Conservation (phyloP, 2,797 vertebrate species). For the Enteromius mattozi region DNA sequence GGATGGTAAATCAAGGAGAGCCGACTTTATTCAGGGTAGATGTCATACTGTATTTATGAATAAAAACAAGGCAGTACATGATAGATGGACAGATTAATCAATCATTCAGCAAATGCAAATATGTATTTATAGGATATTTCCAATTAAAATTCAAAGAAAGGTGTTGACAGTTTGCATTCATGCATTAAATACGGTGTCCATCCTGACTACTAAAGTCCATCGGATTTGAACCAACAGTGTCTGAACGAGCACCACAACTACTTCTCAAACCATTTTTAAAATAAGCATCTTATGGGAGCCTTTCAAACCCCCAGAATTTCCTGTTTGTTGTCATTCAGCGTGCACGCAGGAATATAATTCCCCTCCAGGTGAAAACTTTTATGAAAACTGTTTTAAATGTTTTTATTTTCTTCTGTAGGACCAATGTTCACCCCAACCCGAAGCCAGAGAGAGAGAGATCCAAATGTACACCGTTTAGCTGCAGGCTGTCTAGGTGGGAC, state of each 20-base stretch:
- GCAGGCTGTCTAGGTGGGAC: conserved; percentile 33
- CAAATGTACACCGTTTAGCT: conserved; percentile 5
- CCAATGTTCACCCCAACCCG: conserved; percentile 26
- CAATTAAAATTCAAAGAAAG: not conserved
- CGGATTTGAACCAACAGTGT: not conserved
- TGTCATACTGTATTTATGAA: not conserved
- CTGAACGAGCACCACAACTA: not conserved
- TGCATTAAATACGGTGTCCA: not conserved
- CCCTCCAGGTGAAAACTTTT: not conserved
- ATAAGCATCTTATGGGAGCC: not conserved
- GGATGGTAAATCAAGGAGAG: not conserved
- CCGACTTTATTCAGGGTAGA: not conserved
- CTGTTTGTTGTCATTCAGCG: not conserved
- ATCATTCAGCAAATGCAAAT: not conserved
- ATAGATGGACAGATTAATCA: not conserved
- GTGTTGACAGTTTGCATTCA: not conserved
- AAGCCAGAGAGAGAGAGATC: conserved; percentile 25
- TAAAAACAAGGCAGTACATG: not conserved
- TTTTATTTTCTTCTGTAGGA: not conserved
- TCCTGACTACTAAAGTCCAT: not conserved
- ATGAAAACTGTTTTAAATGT: not conserved
- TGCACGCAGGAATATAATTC: not conserved
- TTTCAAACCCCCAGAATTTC: not conserved
- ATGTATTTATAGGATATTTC: not conserved
- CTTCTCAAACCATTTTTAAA: not conserved